Base-by-base conservation (phyloP, 2,888 invertebrate species). In the Melanotus villosus region DNA sequence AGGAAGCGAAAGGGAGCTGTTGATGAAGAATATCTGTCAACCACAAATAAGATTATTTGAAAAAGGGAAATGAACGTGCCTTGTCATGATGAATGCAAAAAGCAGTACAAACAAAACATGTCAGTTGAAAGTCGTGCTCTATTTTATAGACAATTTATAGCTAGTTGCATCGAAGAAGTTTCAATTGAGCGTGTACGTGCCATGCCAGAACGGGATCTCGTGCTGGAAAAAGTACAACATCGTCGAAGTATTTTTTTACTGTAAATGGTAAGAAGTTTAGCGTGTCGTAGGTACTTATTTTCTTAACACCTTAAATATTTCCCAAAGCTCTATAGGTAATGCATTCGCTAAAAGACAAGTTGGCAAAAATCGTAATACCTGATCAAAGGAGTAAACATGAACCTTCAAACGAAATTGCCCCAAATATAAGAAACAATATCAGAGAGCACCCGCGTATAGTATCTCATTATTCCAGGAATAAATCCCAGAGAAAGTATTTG, bases 391-490 rank as follows among this genome's bases (percentile, higher is more conserved):
- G n/a, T n/a, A n/a, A n/a, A n/a, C 47, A 68, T 38, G 32, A 23
- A 19, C 63, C 57, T 23, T 43, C 52, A 47, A 64, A 64, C 54
- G 65, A 68, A 65, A 64, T 64, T 18, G n/a, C n/a, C 52, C 12
- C n/a, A 23, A 32, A 32, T 32, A 9, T 32, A 32, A 5, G 32
- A 9, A 32, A 56, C 14, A 54, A 38, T 41, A 47, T 70, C 38
- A 56, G 66, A 57, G 62, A 70, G 32, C 70, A 67, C 52, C 63
- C 70, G 1, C 18, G 41, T 50, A 16, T 41, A 18, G 63, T 63
- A 54, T 69, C 65, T 16, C 64, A 69, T 59, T 69, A 68, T 58
- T 41, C 32, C 9, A 32, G 50, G n/a, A n/a, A n/a, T n/a, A n/a
- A n/a, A n/a, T n/a, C n/a, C n/a, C n/a, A n/a, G n/a, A n/a, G n/a